Evolutionary conservation across 2,113 vertebrate species (phyloP), one percentile per base, ranked within the genome.

Genomic region (Bombycilla garrulus): DNA sequence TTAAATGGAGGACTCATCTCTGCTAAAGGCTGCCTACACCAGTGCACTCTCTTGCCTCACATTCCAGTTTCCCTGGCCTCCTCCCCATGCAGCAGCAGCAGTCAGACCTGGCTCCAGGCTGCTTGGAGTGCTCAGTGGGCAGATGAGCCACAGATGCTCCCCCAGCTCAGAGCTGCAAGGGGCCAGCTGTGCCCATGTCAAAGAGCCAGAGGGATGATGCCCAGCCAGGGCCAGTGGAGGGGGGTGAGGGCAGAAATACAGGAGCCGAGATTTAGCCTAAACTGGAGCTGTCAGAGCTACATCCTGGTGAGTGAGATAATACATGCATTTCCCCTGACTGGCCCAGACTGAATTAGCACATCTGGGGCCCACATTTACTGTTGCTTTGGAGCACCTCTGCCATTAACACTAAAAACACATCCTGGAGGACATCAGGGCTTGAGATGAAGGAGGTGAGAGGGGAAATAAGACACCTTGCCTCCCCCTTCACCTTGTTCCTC

Each of bases 401-500:
- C 64, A 70, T 88, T 97, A 96, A 93, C 91, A 70, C 88, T 84
- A 81, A 90, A 93, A 96, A 78, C 91, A 91, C 69, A 88, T 97
- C 91, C 94, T 88, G 86, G 56, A 94, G 80, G 92, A 93, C 77
- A 95, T 69, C 77, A n/a, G 60, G 47, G 44, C 35, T 93, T 48
- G 86, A 96, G 92, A 95, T 90, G 70, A 95, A 96, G 94, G 91
- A 94, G 91, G 95, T 90, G 94, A 96, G 92, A 95, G 60, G 91
- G 91, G 96, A 97, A 97, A 95, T 96, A 97, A 97, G 96, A 95
- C 96, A 97, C 95, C 88, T 93, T 93, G 69, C 91, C 86, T 93
- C 64, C 56, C 69, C 47, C 31, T 42, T 88, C 82, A 78, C 92
- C 82, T 97, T 96, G 92, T 93, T 95, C 44, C 76, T 90, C 76